Evolutionary conservation across 1,140 invertebrate genomes (phyloP).

Genomic region (Magallana angulata): DNA sequence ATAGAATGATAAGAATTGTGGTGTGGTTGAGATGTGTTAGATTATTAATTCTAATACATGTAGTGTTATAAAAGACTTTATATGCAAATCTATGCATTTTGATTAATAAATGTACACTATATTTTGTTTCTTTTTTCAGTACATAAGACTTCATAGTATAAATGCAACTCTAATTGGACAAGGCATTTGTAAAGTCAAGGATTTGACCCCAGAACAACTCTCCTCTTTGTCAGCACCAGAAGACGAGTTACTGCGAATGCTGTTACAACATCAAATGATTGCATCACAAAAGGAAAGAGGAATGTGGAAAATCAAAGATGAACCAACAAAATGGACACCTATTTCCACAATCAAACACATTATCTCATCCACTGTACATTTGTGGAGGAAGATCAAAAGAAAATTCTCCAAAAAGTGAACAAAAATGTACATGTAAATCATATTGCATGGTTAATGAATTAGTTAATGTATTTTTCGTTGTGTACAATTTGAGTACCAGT

Average conservation of each 20-base stretch:
- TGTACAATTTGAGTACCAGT: no score
- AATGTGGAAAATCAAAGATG: not conserved
- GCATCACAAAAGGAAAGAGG: not conserved
- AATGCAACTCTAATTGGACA: not conserved
- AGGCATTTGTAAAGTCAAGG: not conserved
- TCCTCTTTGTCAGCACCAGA: not conserved
- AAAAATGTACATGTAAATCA: not conserved
- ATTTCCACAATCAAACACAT: not conserved
- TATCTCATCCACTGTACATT: not conserved
- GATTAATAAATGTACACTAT: no score
- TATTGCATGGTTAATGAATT: no score
- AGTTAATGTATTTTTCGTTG: no score
- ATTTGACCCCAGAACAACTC: not conserved
- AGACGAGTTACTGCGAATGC: not conserved
- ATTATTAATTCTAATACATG: no score
- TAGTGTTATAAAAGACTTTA: no score
- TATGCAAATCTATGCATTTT: no score
- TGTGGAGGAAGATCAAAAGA: slow-evolving; percentile 5
- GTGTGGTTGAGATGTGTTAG: no score
- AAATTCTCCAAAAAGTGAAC: not conserved
- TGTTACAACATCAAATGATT: not conserved
- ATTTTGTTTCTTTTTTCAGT: not conserved
- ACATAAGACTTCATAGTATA: not conserved
- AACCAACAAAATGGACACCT: not conserved
- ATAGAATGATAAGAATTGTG: no score